Evolutionary conservation across 1,140 invertebrate species (phyloP), one percentile per base, ranked within the genome.

Genomic region (Drosophila setifemur): DNA sequence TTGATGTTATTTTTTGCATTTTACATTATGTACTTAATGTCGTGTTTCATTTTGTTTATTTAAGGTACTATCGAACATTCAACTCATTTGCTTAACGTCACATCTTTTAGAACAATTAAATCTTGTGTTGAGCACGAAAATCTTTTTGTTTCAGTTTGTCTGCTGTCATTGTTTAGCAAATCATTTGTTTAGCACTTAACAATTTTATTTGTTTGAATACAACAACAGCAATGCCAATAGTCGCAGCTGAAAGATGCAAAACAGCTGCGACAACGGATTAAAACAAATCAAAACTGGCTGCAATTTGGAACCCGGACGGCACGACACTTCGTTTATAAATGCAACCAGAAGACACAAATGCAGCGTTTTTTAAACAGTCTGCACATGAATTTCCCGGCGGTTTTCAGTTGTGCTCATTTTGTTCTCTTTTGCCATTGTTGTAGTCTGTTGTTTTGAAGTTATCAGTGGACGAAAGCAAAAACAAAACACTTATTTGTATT

Each of bases 131-230:
- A 14, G 19, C 11, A 37, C 7, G 12, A 11, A 37, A 14, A 57
- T 26, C 48, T 37, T 12, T 43, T 61, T 58, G 37, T 61, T 31
- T 58, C 6, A 4, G 3, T 31, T 7, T 9, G 4, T 33, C 19
- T 33, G 29, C 16, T 33, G 53, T 53, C 28, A 33, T 44, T 44
- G 57, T 33, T 60, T 57, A 58, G 19, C 35, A 42, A 57, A 31
- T 60, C 11, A 8, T 11, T 43, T n/a, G 14, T n/a, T 61, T 61
- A 58, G 26, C 57, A 61, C 57, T 61, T 19, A 63, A 39, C 14
- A 48, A 64, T 47, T 63, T 26, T 60, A 14, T 60, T 64, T 48
- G 57, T 19, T 29, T 25, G 2, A 7, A 25, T 61, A 12, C 26
- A 39, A 28, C 31, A 45, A 18, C 26, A 23, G 14, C 26, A 43